A percentile compares a stretch with the other conserved stretches of the same genome.
phyloP scores from a whole-genome alignment of 2,113 vertebrate genomes.

The Periophthalmodon schlosseri region DNA sequence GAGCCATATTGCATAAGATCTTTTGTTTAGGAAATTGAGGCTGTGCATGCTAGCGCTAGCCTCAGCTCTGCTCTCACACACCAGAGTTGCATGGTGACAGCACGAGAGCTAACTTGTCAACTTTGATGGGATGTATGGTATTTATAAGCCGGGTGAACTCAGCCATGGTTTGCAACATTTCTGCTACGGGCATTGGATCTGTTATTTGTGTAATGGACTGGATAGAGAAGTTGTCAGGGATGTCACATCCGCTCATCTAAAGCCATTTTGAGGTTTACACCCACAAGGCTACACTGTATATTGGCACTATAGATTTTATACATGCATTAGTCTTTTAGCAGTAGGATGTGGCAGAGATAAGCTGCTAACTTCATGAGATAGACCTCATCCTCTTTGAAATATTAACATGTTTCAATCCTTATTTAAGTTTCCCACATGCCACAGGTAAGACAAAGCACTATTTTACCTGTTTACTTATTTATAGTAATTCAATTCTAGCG shows the following conservation, averaged over 20 bases:
- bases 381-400: neutral
- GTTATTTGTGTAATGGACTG: conserved; percentile 63
- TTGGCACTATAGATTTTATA: neutral
- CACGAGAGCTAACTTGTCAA: conserved; percentile 48
- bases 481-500: conserved; percentile 36
- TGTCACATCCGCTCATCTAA: conserved; percentile 51
- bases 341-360: neutral
- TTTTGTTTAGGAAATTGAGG: conserved; percentile 61
- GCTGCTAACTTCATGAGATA: neutral
- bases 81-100: conserved; percentile 49
- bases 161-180: conserved; percentile 38
- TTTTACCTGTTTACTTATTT: conserved; percentile 49
- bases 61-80: conserved; percentile 15
- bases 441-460: conserved; percentile 8
- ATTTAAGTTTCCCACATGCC: conserved; percentile 13
- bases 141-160: conserved; percentile 44
- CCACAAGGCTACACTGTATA: conserved; percentile 27
- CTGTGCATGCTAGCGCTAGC: conserved; percentile 37
- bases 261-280: conserved; percentile 10
- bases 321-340: conserved; percentile 8
- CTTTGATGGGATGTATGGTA: conserved; percentile 51
- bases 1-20: conserved; percentile 63
- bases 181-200: conserved; percentile 40
- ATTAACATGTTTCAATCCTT: conserved; percentile 14
- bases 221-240: conserved; percentile 56